These are phyloP conservation scores for Galemys pyrenaicus DNA, from an alignment of 2,113 vertebrate genomes.

Conservation along the genomic window DNA sequence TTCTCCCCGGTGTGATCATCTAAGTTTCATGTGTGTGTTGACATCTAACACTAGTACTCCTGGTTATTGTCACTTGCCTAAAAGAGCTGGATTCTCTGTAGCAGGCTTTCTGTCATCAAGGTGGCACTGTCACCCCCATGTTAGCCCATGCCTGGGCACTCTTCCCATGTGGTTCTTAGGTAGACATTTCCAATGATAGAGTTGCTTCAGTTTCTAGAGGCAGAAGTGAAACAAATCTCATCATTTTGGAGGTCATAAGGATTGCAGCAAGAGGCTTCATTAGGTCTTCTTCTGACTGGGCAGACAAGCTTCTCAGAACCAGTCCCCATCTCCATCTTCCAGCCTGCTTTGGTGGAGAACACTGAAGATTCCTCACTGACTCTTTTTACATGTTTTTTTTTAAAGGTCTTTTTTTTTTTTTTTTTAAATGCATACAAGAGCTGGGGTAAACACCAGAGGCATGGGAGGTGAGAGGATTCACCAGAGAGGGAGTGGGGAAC, in stretches of 20 bases:
- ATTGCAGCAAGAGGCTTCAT: too few species aligned
- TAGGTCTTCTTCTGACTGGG: rapidly evolving
- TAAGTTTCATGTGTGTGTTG: not conserved
- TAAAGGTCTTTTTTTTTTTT: too few species aligned
- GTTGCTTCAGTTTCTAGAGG: not conserved
- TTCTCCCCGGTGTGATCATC: not conserved
- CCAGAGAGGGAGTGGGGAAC: too few species aligned
- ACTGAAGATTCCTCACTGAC: rapidly evolving
- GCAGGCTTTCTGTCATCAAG: rapidly evolving
- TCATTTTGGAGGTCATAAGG: not conserved
- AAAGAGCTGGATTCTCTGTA: not conserved
- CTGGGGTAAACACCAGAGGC: too few species aligned
- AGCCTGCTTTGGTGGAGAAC: not conserved
- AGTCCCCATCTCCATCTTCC: not conserved
- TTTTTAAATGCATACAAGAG: too few species aligned
- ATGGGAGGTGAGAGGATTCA: too few species aligned
- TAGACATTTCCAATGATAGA: not conserved
- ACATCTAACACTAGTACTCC: not conserved
- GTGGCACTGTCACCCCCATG: rapidly evolving
- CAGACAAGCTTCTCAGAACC: not conserved
- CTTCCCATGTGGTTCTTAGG: not conserved
- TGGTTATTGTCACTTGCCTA: rapidly evolving
- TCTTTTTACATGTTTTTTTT: too few species aligned
- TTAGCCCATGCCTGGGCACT: rapidly evolving
- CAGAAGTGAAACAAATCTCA: not conserved